A percentile compares a stretch with the other conserved stretches of the same genome.
Conservation (phyloP, 2,113 vertebrate genomes). For the Poeciliopsis turrubarensis region DNA sequence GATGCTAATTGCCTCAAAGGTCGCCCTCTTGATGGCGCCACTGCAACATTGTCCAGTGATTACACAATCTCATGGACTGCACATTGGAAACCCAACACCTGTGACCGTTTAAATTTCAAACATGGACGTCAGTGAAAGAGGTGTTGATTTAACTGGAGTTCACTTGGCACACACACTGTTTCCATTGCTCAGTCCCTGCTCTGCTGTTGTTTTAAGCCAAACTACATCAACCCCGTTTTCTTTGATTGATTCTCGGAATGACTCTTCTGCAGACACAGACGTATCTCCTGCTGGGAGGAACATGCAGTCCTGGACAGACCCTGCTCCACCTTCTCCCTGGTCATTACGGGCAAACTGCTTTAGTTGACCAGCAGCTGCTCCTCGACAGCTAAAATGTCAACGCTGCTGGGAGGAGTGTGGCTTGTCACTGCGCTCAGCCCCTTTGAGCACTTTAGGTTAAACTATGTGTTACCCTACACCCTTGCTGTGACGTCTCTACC, state of each 20-base stretch:
- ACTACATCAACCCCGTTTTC: neutral
- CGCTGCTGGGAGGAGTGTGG: constrained; percentile 11
- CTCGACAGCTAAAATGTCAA: constrained; percentile 63
- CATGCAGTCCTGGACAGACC: constrained; percentile 13
- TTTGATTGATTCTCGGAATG: neutral
- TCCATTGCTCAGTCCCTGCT: constrained; percentile 11
- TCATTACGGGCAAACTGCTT: constrained; percentile 32
- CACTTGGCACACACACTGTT: constrained; percentile 8
- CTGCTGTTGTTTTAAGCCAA: neutral
- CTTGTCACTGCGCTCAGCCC: constrained; percentile 25
- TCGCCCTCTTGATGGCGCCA: neutral
- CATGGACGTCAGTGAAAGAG: neutral
- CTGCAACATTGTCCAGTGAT: neutral
- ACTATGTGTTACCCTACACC: constrained; percentile 51
- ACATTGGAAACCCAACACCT: neutral
- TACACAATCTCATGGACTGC: neutral
- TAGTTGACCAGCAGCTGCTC: constrained; percentile 69
- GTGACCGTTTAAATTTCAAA: neutral
- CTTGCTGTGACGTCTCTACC: constrained; percentile 35
- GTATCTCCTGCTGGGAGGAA: neutral
- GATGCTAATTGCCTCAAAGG: neutral
- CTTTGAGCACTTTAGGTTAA: constrained; percentile 13
- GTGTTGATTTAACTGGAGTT: constrained; percentile 24
- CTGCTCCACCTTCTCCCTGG: constrained; percentile 20
- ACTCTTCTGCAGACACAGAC: neutral